Percentiles rank a stretch among this genome's conserved stretches.
These are phyloP conservation scores for pig (Sus scrofa) DNA, from an alignment of 2,113 vertebrate genomes.

Conservation along the genomic window DNA sequence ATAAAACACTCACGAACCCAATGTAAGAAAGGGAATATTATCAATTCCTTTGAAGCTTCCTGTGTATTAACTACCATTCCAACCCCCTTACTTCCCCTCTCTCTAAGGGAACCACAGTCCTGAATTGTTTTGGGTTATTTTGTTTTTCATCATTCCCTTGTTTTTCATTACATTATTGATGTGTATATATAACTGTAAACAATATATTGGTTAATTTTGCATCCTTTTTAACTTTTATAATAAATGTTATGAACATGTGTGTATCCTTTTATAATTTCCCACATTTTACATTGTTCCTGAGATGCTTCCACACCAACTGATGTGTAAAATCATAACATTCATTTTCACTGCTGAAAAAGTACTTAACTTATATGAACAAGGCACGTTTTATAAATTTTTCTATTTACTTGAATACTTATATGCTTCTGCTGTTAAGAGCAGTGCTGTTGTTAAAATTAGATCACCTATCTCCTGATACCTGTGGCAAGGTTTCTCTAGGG, in stretches of 20 bases:
- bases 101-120: not conserved
- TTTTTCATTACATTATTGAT: conserved; percentile 32
- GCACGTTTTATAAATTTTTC: conserved; percentile 23
- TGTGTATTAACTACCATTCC: not conserved
- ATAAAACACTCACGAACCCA: conserved; percentile 11
- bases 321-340: not conserved
- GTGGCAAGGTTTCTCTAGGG: not conserved
- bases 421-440: conserved; percentile 29
- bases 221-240: conserved; percentile 40
- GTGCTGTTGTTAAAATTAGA: not conserved
- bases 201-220: not conserved
- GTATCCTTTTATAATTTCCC: not conserved
- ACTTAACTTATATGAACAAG: not conserved
- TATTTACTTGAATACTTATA: not conserved
- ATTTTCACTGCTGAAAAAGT: conserved; percentile 43
- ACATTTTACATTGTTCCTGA: conserved; percentile 19
- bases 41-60: conserved; percentile 17
- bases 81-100: not conserved
- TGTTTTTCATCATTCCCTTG: not conserved
- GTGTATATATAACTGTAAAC: not conserved
- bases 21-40: conserved; percentile 29
- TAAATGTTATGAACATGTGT: not conserved
- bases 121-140: not conserved
- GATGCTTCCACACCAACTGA: not conserved
- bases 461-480: not conserved